Conservation (phyloP, 2,888 invertebrate species). For the Phragmatobia fuliginosa region DNA sequence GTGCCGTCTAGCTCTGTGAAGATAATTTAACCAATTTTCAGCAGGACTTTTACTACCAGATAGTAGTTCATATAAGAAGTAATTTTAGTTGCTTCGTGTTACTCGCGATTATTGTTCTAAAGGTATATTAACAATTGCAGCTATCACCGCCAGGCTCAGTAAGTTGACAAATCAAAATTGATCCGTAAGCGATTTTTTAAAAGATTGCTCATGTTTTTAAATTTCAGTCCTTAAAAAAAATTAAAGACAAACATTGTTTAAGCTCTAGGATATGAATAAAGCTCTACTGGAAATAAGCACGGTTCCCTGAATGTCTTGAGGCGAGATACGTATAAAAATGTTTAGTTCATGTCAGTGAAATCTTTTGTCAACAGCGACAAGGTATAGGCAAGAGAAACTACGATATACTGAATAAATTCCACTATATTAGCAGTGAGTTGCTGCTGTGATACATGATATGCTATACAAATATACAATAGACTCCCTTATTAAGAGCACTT, state of each 20-base stretch:
- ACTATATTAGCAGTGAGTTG: not conserved
- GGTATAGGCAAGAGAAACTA: not conserved
- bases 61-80: too few relatives aligned
- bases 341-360: conserved; percentile 2
- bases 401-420: not conserved
- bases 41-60: too few relatives aligned
- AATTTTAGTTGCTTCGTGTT: too few relatives aligned
- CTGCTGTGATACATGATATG: not conserved
- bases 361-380: conserved; percentile 2
- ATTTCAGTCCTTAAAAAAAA: not conserved
- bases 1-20: too few relatives aligned
- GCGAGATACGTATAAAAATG: not conserved
- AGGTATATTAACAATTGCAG: too few relatives aligned
- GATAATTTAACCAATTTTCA: too few relatives aligned
- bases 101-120: too few relatives aligned
- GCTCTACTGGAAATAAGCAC: not conserved
- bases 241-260: not conserved
- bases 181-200: not conserved
- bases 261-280: not conserved
- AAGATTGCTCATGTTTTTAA: not conserved
- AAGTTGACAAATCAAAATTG: conserved; percentile 11
- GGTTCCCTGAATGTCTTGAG: conserved; percentile 1
- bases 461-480: not conserved
- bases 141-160: too few relatives aligned
- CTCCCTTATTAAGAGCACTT: not conserved